phyloP scores from a whole-genome alignment of 2,113 vertebrate species.

The Corvus hawaiiensis region DNA sequence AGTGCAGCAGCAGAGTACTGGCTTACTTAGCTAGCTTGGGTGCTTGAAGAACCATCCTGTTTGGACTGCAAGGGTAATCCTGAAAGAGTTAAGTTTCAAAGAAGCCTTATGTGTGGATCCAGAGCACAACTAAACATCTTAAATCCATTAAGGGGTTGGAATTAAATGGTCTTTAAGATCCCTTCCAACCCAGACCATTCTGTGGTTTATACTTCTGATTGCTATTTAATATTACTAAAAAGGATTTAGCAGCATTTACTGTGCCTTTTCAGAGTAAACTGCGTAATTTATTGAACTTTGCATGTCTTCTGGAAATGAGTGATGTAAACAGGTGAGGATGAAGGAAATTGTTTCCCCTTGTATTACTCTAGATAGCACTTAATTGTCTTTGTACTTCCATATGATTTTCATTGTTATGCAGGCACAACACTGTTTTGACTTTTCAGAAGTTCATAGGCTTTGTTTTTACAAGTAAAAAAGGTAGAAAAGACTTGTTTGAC shows the following conservation, averaged over 20 bases:
- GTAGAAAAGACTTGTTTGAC: neutral
- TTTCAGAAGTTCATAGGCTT: neutral
- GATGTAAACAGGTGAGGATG: neutral
- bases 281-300: neutral
- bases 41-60: neutral
- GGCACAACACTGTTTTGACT: neutral
- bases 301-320: neutral
- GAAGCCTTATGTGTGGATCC: neutral
- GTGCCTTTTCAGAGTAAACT: neutral
- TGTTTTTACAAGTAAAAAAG: neutral
- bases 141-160: neutral
- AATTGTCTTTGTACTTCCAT: neutral
- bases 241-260: neutral
- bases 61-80: neutral
- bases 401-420: neutral
- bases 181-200: neutral
- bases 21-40: neutral
- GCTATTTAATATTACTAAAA: neutral
- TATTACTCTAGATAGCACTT: neutral
- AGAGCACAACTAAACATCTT: neutral
- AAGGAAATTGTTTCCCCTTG: neutral
- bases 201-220: neutral
- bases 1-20: neutral
- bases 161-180: neutral
- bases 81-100: neutral